These are phyloP conservation scores for Troglohyphantes excavatus DNA, from an alignment of 2,888 invertebrate species.

Conservation along the genomic window DNA sequence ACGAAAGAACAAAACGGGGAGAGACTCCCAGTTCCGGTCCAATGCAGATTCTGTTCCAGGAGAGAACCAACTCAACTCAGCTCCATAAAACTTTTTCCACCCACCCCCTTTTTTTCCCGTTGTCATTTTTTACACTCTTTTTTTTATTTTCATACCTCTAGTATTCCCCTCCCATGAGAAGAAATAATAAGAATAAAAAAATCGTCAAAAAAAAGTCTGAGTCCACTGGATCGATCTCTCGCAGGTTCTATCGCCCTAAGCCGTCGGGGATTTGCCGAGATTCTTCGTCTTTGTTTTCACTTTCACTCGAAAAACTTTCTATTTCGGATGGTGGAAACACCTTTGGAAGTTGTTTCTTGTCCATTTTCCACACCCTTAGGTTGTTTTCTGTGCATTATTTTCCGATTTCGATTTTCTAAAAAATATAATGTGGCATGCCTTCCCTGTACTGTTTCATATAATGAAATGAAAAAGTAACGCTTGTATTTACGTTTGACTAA, in stretches of 20 bases:
- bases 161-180: neutral
- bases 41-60: slow-evolving; percentile 64
- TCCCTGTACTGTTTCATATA: too few species aligned
- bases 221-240: slow-evolving; percentile 43
- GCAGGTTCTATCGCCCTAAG: slow-evolving; percentile 59
- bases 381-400: too few species aligned
- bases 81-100: slow-evolving; percentile 39
- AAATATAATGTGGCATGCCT: too few species aligned
- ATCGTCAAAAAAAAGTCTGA: neutral
- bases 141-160: slow-evolving; percentile 10
- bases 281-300: slow-evolving; percentile 68
- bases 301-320: slow-evolving; percentile 47
- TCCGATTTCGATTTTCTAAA: too few species aligned
- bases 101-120: neutral
- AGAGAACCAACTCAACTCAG: slow-evolving; percentile 2
- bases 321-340: neutral
- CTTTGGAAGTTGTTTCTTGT: neutral
- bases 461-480: too few species aligned
- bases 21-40: slow-evolving; percentile 51
- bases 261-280: slow-evolving; percentile 63
- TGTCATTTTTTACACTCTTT: slow-evolving; percentile 22
- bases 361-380: neutral
- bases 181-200: slow-evolving; percentile 27
- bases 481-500: too few species aligned
- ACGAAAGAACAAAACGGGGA: slow-evolving; percentile 51